phyloP scores from a whole-genome alignment of 2,797 vertebrate species.

The Rhadinocentrus ornatus region DNA sequence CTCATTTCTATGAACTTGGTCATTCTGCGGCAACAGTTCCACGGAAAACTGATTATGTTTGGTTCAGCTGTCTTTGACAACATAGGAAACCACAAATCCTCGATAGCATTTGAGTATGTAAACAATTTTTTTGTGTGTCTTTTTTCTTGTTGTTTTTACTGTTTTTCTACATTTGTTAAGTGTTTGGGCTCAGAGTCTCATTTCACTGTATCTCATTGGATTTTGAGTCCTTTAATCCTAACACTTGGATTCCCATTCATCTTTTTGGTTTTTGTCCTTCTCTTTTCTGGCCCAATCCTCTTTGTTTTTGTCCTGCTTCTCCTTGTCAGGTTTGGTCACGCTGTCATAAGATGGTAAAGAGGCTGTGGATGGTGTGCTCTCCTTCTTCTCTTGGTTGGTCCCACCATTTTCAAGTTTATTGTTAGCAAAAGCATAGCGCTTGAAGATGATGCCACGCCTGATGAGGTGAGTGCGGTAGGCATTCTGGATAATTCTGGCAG shows the following conservation, averaged over 20 bases:
- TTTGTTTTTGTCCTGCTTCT: conserved; percentile 93
- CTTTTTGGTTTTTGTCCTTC: conserved; percentile 94
- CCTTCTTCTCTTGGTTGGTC: conserved; percentile 93
- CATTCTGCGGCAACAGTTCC: conserved; percentile 89
- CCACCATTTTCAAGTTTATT: conserved; percentile 93
- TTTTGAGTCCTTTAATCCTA: conserved; percentile 80
- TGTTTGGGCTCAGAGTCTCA: conserved; percentile 78
- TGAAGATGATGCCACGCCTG: conserved; percentile 90
- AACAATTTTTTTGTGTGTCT: conserved; percentile 85
- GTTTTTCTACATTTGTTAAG: conserved; percentile 80
- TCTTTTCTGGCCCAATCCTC: conserved; percentile 90
- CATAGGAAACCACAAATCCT: conserved; percentile 84
- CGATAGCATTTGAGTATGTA: conserved; percentile 90
- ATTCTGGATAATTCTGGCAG: conserved; percentile 93
- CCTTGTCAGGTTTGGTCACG: conserved; percentile 98
- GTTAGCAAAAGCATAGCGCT: conserved; percentile 81
- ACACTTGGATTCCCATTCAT: conserved; percentile 96
- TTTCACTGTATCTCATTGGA: conserved; percentile 63
- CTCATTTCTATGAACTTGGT: conserved; percentile 83
- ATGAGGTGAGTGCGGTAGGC: conserved; percentile 91
- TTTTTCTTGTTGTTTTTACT: conserved; percentile 52
- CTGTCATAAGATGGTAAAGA: conserved; percentile 99
- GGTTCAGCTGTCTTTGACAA: conserved; percentile 92
- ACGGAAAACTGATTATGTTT: conserved; percentile 94
- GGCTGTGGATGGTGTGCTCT: conserved; percentile 97